Percentiles rank a stretch among this genome's conserved stretches.
phyloP scores from a whole-genome alignment of 2,113 vertebrate genomes.

The Noturus placidus region DNA sequence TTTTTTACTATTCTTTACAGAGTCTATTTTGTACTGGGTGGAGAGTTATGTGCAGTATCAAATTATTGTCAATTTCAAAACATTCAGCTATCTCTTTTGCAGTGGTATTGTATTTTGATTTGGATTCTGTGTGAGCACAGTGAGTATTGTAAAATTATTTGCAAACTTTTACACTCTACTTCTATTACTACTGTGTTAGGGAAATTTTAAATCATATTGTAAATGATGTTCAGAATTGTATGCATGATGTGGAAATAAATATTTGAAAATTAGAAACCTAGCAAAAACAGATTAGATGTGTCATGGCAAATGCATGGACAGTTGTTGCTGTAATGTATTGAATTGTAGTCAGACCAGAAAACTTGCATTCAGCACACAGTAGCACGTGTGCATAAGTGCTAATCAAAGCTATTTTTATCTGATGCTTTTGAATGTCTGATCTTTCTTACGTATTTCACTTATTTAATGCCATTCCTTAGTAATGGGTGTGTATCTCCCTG shows the following conservation, averaged over 20 bases:
- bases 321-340: background rate
- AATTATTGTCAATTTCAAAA: background rate
- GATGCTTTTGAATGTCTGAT: background rate
- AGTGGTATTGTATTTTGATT: background rate
- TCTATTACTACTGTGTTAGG: background rate
- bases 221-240: background rate
- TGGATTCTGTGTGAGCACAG: background rate
- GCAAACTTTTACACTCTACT: background rate
- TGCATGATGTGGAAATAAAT: background rate
- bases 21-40: background rate
- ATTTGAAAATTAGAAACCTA: background rate
- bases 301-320: background rate
- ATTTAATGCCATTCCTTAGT: background rate
- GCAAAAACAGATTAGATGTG: background rate
- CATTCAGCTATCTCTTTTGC: background rate
- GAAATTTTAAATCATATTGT: background rate
- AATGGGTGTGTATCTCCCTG: background rate
- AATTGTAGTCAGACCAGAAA: constrained; percentile 23
- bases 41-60: background rate
- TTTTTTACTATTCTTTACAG: background rate
- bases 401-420: constrained; percentile 8
- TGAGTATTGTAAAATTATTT: background rate
- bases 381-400: background rate
- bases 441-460: background rate
- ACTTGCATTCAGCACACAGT: background rate